A percentile compares a stretch with the other conserved stretches of the same genome.
These are phyloP conservation scores for Myiotriccus ornatus DNA, from an alignment of 2,797 vertebrate genomes.

Conservation along the genomic window DNA sequence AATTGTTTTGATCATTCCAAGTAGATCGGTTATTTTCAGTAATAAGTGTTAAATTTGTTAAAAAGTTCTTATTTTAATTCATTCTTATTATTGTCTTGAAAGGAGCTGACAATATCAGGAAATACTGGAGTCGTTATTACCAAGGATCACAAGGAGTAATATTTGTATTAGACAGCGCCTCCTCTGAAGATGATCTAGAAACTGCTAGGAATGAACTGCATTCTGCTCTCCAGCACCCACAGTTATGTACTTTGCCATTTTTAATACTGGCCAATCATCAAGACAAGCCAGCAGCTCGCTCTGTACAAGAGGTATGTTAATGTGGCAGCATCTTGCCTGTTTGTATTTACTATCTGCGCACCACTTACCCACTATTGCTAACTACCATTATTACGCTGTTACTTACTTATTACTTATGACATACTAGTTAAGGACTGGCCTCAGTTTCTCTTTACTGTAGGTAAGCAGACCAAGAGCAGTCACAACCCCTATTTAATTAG, in stretches of 20 bases:
- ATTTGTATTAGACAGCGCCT: conserved; percentile 96
- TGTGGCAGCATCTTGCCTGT: background rate
- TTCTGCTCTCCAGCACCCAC: conserved; percentile 96
- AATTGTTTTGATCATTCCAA: background rate
- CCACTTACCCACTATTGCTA: background rate
- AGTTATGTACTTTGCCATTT: conserved; percentile 97
- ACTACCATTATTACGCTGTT: background rate
- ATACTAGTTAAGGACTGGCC: background rate
- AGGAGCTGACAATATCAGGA: conserved; percentile 97
- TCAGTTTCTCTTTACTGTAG: background rate
- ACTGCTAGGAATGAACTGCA: conserved; percentile 94
- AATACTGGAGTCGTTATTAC: conserved; percentile 99
- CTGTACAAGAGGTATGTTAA: conserved; percentile 89
- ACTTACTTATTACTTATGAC: background rate
- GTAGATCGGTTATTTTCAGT: background rate
- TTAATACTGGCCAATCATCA: conserved; percentile 98
- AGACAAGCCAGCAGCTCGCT: conserved; percentile 95
- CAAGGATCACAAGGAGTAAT: conserved; percentile 98
- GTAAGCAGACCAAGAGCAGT: background rate
- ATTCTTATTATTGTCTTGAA: conserved; percentile 55
- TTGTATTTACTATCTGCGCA: background rate
- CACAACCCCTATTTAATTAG: background rate
- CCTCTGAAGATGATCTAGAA: conserved; percentile 93
- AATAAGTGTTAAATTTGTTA: background rate
- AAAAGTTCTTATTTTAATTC: conserved; percentile 6